Evolutionary conservation across 2,797 vertebrate genomes (phyloP).

Genomic region (Bradypodion ventrale): DNA sequence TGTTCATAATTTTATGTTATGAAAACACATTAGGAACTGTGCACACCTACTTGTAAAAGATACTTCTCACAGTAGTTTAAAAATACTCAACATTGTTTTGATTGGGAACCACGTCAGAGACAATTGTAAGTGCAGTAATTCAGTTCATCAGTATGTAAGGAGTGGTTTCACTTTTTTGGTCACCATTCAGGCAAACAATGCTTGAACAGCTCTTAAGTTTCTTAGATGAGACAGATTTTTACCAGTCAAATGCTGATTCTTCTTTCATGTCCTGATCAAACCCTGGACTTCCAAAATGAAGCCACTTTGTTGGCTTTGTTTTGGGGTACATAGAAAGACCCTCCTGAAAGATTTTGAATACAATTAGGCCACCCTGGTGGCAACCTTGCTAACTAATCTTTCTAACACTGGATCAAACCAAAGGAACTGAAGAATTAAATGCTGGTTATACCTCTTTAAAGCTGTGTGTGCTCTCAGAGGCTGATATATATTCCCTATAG

Average conservation of each 20-base stretch:
- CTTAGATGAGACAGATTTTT: neutral
- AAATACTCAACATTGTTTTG: neutral
- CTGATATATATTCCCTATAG: too few species aligned
- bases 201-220: neutral
- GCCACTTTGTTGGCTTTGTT: too few species aligned
- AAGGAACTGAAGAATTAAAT: too few species aligned
- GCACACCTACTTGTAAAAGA: neutral
- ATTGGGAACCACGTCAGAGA: neutral
- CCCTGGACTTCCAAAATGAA: too few species aligned
- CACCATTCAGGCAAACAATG: neutral
- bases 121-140: neutral
- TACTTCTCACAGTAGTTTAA: neutral
- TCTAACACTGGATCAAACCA: too few species aligned
- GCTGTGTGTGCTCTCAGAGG: neutral
- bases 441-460: neutral
- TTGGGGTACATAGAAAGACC: too few species aligned
- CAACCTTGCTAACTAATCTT: too few species aligned
- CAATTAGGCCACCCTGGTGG: too few species aligned
- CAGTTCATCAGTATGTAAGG: neutral
- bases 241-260: neutral
- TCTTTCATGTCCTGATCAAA: too few species aligned
- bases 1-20: neutral
- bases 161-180: too few species aligned
- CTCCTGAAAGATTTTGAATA: too few species aligned
- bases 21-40: neutral